Evolutionary conservation across 2,113 vertebrate species (phyloP).

Genomic region (Gorsachius goisagi): DNA sequence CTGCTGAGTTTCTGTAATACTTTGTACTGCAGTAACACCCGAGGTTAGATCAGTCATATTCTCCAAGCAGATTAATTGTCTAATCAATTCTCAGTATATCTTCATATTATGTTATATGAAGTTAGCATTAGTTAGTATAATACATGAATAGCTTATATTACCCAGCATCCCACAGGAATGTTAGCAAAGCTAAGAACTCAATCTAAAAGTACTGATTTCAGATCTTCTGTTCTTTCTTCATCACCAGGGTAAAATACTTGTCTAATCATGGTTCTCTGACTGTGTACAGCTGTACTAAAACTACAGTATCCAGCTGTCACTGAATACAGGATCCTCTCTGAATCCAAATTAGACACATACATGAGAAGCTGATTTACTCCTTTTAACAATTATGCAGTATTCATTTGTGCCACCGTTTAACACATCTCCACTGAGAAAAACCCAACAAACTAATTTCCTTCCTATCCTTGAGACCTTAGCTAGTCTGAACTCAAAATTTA

Average conservation of each 20-base stretch:
- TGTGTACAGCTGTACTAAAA: not conserved
- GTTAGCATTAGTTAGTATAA: not conserved
- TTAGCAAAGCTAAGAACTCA: not conserved
- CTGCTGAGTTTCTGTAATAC: not conserved
- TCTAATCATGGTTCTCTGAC: not conserved
- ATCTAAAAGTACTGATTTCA: not conserved
- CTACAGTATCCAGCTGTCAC: not conserved
- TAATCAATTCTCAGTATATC: not conserved
- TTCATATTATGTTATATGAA: not conserved
- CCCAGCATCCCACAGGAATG: not conserved
- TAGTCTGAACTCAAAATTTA: not conserved
- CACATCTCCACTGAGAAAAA: not conserved
- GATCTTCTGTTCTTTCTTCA: not conserved
- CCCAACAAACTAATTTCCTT: not conserved
- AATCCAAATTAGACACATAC: not conserved
- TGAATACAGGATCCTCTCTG: not conserved
- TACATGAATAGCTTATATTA: not conserved
- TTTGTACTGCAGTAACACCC: not conserved
- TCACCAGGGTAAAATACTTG: not conserved
- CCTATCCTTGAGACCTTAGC: not conserved
- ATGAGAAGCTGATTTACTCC: not conserved
- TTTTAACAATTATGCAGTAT: conserved; percentile 1
- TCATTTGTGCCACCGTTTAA: not conserved
- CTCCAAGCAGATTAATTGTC: not conserved
- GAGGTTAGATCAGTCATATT: not conserved